A percentile compares a stretch with the other conserved stretches of the same genome.
phyloP scores from a whole-genome alignment of 2,113 vertebrate species.

The Malurus elegans region DNA sequence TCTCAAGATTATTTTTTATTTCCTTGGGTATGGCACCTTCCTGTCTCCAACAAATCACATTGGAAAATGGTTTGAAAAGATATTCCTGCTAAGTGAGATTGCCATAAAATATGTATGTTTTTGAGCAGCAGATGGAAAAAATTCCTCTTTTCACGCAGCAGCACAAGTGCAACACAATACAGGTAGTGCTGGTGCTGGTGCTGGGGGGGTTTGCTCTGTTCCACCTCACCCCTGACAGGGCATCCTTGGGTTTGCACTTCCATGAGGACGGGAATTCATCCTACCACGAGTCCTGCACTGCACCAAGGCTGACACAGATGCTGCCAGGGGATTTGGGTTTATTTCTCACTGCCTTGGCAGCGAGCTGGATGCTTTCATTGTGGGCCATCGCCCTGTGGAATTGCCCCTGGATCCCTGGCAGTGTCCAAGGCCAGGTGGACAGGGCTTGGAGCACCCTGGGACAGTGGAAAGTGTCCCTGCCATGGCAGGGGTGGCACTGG shows the following conservation, averaged over 20 bases:
- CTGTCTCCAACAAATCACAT: slow-evolving; percentile 13
- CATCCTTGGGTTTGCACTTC: background rate
- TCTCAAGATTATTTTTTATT: background rate
- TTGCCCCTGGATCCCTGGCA: background rate
- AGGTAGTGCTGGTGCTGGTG: background rate
- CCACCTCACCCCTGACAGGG: background rate
- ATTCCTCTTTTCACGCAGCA: background rate
- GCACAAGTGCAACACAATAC: background rate
- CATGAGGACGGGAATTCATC: background rate
- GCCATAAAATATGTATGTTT: slow-evolving; percentile 39
- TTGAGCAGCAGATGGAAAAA: slow-evolving; percentile 12
- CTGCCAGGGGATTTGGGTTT: background rate
- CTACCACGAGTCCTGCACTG: background rate
- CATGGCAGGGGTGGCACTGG: background rate
- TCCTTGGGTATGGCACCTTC: background rate
- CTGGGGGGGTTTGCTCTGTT: background rate
- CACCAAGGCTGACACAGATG: background rate
- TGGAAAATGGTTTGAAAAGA: slow-evolving; percentile 28
- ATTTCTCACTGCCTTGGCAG: background rate
- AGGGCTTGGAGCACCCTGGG: background rate
- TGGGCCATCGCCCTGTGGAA: background rate
- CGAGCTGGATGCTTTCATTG: fast-evolving
- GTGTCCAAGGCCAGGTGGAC: background rate
- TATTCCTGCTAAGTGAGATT: slow-evolving; percentile 2
- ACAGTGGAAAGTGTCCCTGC: background rate